Percentiles rank a stretch among this genome's conserved stretches.
Conservation (phyloP, 92 coral and sea anemone species). For the Palythoa grandiflora region DNA sequence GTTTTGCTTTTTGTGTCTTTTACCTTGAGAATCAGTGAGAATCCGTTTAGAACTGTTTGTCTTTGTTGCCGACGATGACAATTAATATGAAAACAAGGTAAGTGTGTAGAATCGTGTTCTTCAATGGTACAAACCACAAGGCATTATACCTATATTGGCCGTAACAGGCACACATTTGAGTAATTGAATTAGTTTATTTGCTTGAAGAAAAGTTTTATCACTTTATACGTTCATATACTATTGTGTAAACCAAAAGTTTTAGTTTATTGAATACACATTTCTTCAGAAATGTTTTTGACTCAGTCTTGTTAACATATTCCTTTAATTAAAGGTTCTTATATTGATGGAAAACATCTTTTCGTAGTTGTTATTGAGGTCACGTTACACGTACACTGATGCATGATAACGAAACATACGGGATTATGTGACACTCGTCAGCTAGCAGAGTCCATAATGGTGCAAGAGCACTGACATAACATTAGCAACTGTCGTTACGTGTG, state of each 20-base stretch:
- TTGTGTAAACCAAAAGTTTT: not conserved
- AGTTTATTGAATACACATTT: not conserved
- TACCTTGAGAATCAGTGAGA: too few relatives aligned
- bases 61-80: too few relatives aligned
- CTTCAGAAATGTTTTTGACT: not conserved
- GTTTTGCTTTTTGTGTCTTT: too few relatives aligned
- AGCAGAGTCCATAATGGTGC: not conserved
- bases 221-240: not conserved
- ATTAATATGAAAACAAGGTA: too few relatives aligned
- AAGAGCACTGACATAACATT: not conserved
- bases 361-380: not conserved
- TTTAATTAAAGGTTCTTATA: too few relatives aligned
- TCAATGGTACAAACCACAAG: not conserved
- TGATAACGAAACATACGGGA: not conserved
- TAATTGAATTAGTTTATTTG: not conserved
- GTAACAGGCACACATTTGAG: not conserved
- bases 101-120: not conserved
- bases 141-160: not conserved
- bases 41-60: too few relatives aligned
- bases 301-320: not conserved
- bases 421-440: not conserved
- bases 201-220: not conserved
- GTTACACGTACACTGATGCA: not conserved
- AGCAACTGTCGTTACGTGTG: not conserved
- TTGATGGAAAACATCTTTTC: not conserved